A percentile compares a stretch with the other conserved stretches of the same genome.
Evolutionary conservation across 1,140 invertebrate species (phyloP).

Genomic region (Drosophila sturtevanti): DNA sequence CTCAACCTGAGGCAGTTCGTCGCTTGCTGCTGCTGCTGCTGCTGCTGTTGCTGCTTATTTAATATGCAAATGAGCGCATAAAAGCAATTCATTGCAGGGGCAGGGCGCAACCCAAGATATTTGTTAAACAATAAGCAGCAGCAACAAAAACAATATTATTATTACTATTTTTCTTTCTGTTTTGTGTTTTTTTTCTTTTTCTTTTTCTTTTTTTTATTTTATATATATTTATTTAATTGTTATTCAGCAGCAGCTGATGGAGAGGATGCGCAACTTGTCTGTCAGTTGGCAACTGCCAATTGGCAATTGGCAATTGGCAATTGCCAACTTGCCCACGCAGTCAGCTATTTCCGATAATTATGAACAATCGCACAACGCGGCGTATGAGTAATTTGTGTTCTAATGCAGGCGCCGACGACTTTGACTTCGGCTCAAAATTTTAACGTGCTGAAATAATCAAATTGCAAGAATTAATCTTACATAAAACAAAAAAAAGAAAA

Average conservation of each 20-base stretch:
- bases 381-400: constrained; percentile 78
- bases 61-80: constrained; percentile 81
- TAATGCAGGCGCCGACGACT: constrained; percentile 65
- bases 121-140: constrained; percentile 73
- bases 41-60: constrained; percentile 60
- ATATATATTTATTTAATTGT: constrained; percentile 45
- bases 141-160: constrained; percentile 18
- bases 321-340: constrained; percentile 29
- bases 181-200: too few relatives aligned
- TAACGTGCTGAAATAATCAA: constrained; percentile 73
- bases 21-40: background rate
- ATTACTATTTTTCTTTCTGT: too few relatives aligned
- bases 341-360: constrained; percentile 54
- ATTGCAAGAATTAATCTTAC: constrained; percentile 72
- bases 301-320: background rate
- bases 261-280: constrained; percentile 59
- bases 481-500: constrained; percentile 16
- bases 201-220: background rate
- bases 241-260: constrained; percentile 59
- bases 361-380: constrained; percentile 65
- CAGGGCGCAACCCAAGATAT: constrained; percentile 54
- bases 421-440: constrained; percentile 10
- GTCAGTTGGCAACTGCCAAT: constrained; percentile 54
- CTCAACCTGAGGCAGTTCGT: constrained; percentile 20
- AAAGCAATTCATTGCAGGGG: constrained; percentile 75